Conservation (phyloP, 2,888 invertebrate genomes). For the Colostygia pectinataria region DNA sequence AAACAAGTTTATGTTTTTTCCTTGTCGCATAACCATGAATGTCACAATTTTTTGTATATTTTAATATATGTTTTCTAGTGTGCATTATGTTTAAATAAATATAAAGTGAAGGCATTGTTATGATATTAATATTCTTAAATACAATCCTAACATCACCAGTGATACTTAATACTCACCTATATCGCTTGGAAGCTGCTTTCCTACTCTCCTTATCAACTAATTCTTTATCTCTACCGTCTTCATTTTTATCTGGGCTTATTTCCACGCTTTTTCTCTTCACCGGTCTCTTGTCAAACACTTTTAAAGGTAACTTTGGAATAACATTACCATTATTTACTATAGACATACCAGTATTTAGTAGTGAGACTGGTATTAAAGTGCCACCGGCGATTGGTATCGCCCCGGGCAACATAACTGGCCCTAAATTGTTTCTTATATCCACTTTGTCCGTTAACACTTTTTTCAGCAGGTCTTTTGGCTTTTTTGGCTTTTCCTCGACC, state of each 20-base stretch:
- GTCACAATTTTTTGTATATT: too few species aligned
- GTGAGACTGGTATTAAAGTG: slow-evolving; percentile 61
- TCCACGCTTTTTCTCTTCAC: slow-evolving; percentile 44
- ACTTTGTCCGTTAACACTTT: slow-evolving; percentile 57
- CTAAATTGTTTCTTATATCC: slow-evolving; percentile 34
- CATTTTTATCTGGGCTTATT: not conserved
- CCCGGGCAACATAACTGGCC: slow-evolving; percentile 41
- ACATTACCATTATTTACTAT: slow-evolving; percentile 9
- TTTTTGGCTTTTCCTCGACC: slow-evolving; percentile 43
- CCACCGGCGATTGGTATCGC: slow-evolving; percentile 50
- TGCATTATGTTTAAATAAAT: too few species aligned
- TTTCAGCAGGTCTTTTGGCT: slow-evolving; percentile 58
- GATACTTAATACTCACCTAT: slow-evolving; percentile 42
- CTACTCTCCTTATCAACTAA: slow-evolving; percentile 47
- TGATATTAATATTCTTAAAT: too few species aligned
- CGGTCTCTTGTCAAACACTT: slow-evolving; percentile 38
- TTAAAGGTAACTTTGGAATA: slow-evolving; percentile 51
- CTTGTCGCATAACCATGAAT: too few species aligned
- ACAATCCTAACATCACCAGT: too few species aligned
- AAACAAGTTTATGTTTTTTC: too few species aligned
- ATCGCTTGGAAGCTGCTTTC: slow-evolving; percentile 65
- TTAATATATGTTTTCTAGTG: too few species aligned
- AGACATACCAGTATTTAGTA: slow-evolving; percentile 42
- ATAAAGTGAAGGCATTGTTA: too few species aligned
- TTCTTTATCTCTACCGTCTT: slow-evolving; percentile 16